Evolutionary conservation across 2,113 vertebrate species (phyloP), one percentile per base, ranked within the genome.

Genomic region (Chlorodrepanis virens): DNA sequence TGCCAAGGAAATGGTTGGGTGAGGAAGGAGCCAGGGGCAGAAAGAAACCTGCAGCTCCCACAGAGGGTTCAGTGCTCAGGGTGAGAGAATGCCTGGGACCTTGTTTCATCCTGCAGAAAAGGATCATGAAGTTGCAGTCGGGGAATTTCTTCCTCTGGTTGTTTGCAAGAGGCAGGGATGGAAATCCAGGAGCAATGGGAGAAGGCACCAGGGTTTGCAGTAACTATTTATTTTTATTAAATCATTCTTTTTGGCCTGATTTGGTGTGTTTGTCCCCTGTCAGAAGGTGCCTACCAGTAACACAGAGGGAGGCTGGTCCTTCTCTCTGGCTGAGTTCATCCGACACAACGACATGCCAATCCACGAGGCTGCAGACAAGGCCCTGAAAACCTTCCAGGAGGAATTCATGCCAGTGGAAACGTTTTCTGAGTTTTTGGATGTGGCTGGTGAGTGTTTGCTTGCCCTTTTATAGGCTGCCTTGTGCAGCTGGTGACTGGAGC

Each of bases 251-350:
- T 57, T 67, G 17, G 33, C 7, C 52, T 89, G 77, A 71, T 56
- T 29, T 70, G 68, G 11, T 74, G 25, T 56, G 5, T 0, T 27
- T 63, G 57, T 45, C 35, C 69, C 47, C 47, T 87, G n/a, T 29
- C 54, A 99, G 99, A 99, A 99, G 98, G 99, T 99, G 95, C 99
- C 99, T 97, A 99, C 99, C 94, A 99, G 99, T 96, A 99, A 99
- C 98, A 99, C 99, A 9, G 99, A 99, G 98, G 99, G 99, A 89
- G 99, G 99, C 98, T 99, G 99, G 99, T 99, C 99, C 98, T 99
- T 99, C 98, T 99, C 99, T 31, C 98, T 99, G 71, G 99, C 99
- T 2, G 99, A 99, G 74, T 99, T 99, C 96, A 99, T 99, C 91
- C 98, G 99, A 90, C 99, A 99, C 97, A 99, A 99, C 8, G 99